phyloP scores from a whole-genome alignment of 2,888 invertebrate species.

The Cheilosia soror region DNA sequence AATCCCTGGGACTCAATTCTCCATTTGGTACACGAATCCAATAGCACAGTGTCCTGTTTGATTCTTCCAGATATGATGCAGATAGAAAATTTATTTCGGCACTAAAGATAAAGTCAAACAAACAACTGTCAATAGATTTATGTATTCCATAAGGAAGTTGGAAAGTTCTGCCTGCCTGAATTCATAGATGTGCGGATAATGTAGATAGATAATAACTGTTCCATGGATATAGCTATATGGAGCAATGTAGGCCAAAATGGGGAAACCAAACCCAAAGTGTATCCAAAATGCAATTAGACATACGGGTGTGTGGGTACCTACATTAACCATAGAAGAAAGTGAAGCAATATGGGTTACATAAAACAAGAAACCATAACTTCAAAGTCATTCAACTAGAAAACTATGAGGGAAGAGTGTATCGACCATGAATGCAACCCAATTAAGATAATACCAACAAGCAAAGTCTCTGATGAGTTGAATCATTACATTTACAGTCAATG shows the following conservation, averaged over 20 bases:
- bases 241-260: background rate
- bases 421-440: background rate
- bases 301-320: background rate
- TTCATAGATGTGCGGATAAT: no score
- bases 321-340: background rate
- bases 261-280: background rate
- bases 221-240: no score
- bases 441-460: background rate
- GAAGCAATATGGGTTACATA: background rate
- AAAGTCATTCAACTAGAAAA: conserved; percentile 4
- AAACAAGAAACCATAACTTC: background rate
- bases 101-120: no score
- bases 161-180: no score
- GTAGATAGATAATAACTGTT: no score
- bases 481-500: background rate
- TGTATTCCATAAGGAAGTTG: no score
- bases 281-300: background rate
- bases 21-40: no score
- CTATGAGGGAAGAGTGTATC: background rate
- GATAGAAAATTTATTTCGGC: no score
- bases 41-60: no score
- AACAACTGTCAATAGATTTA: no score
- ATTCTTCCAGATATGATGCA: no score
- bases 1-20: no score
- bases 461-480: background rate